Percentiles rank a stretch among this genome's conserved stretches.
Evolutionary conservation across 2,113 vertebrate genomes (phyloP).

Genomic region (Scopus umbretta): DNA sequence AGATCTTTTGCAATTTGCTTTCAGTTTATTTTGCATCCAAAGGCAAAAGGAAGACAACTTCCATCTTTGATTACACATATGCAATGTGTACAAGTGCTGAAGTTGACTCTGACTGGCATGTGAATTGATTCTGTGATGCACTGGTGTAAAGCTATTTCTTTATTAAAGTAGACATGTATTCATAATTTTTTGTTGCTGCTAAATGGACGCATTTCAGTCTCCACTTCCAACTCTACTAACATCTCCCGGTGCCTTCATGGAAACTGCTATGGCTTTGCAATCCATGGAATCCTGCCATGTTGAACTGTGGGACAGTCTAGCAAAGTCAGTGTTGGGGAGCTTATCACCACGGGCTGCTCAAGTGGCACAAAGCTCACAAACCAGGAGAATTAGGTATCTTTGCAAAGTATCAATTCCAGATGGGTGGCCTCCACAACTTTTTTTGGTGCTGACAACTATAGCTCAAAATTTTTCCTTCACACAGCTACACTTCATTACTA

Average conservation of each 20-base stretch:
- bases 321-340: background rate
- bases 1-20: background rate
- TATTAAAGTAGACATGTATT: background rate
- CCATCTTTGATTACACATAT: background rate
- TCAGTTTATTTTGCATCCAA: background rate
- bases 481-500: background rate
- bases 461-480: background rate
- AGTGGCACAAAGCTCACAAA: background rate
- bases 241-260: background rate
- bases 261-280: background rate
- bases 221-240: background rate
- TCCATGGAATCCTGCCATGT: background rate
- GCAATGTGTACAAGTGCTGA: background rate
- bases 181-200: background rate
- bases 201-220: background rate
- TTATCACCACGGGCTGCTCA: background rate
- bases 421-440: background rate
- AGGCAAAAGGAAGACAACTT: background rate
- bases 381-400: background rate
- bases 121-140: background rate
- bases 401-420: background rate
- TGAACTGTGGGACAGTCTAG: background rate
- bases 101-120: background rate
- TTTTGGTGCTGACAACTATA: background rate
- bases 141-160: background rate